These are phyloP conservation scores for Ophion costatus DNA, from an alignment of 2,888 invertebrate species.

Conservation along the genomic window DNA sequence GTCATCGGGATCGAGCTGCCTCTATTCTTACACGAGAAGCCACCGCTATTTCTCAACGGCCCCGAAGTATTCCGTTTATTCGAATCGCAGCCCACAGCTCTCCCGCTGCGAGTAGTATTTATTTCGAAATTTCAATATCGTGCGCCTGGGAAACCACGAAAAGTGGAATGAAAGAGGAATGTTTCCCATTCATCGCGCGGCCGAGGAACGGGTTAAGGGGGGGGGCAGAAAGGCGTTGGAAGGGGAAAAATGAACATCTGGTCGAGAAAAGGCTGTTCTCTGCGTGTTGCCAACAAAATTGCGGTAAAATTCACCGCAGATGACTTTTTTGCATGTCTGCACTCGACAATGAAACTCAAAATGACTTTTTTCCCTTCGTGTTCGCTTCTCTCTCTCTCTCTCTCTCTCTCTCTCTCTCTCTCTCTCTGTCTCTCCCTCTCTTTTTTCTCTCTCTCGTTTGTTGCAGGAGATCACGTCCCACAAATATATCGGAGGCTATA, in stretches of 20 bases:
- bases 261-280: slow-evolving; percentile 36
- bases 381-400: slow-evolving; percentile 47
- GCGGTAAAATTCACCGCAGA: slow-evolving; percentile 56
- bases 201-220: background rate
- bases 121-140: slow-evolving; percentile 34
- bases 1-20: no score
- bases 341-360: slow-evolving; percentile 51
- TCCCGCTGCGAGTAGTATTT: no score
- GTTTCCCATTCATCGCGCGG: slow-evolving; percentile 10
- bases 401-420: slow-evolving; percentile 60
- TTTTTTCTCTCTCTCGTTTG: slow-evolving; percentile 61
- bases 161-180: slow-evolving; percentile 6
- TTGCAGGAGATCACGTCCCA: slow-evolving; percentile 48
- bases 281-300: slow-evolving; percentile 44
- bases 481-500: slow-evolving; percentile 47
- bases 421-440: slow-evolving; percentile 51
- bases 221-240: background rate
- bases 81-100: no score
- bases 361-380: slow-evolving; percentile 49
- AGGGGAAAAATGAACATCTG: slow-evolving; percentile 44
- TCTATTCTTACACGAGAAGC: no score
- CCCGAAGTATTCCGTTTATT: no score
- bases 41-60: no score
- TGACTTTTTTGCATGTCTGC: slow-evolving; percentile 53
- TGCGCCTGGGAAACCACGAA: slow-evolving; percentile 7